Percentiles rank a stretch among this genome's conserved stretches.
phyloP scores from a whole-genome alignment of 1,140 invertebrate genomes.

The Drosophila sechellia region DNA sequence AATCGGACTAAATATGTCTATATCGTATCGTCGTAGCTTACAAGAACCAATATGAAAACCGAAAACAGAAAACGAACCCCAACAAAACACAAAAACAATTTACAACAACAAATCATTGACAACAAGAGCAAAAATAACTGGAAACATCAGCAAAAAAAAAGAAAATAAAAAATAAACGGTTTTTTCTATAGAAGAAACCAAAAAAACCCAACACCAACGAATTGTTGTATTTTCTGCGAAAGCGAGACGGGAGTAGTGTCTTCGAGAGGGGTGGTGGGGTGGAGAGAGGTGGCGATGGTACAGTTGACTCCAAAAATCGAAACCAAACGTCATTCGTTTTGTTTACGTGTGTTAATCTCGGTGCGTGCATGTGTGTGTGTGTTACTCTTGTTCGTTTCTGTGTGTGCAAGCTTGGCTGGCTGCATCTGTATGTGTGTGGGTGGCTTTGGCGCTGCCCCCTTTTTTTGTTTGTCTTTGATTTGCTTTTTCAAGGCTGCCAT shows the following conservation, averaged over 20 bases:
- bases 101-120: constrained; percentile 6
- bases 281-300: constrained; percentile 9
- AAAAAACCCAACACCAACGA: constrained; percentile 57
- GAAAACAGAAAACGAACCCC: constrained; percentile 5
- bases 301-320: constrained; percentile 41
- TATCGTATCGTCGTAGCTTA: constrained; percentile 32
- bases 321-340: constrained; percentile 41
- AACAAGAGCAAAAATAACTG: constrained; percentile 11
- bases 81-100: constrained; percentile 1
- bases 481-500: constrained; percentile 3
- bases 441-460: not conserved
- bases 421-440: not conserved
- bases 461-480: not conserved
- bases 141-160: constrained; percentile 47
- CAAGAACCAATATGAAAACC: constrained; percentile 5
- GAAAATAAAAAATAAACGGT: constrained; percentile 69
- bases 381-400: not conserved
- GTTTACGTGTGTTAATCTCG: constrained; percentile 35
- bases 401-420: not conserved
- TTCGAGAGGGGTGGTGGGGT: not conserved
- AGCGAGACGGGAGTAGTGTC: constrained; percentile 5
- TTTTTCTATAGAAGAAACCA: constrained; percentile 77
- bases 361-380: not conserved
- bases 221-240: constrained; percentile 9
- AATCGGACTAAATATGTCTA: constrained; percentile 25